phyloP scores from a whole-genome alignment of 2,797 vertebrate species.

The Masticophis lateralis region DNA sequence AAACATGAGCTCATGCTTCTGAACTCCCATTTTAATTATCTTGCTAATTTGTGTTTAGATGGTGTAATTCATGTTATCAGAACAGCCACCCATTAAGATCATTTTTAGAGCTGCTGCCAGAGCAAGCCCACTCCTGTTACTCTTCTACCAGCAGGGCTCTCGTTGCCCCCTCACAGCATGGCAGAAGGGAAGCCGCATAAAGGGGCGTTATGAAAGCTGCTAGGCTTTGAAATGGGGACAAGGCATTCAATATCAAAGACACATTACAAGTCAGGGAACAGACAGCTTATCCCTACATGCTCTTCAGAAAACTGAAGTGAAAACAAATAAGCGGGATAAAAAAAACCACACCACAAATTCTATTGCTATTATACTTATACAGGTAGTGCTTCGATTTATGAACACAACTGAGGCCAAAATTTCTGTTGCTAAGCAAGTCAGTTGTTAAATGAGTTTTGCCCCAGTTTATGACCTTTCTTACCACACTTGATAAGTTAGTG shows the following conservation, averaged over 20 bases:
- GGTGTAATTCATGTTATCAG: not conserved
- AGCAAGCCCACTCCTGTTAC: not conserved
- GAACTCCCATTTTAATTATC: not conserved
- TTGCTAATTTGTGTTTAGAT: not conserved
- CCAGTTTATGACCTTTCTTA: not conserved
- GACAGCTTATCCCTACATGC: not conserved
- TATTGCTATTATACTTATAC: not conserved
- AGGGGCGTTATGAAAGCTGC: not conserved
- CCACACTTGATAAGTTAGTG: not conserved
- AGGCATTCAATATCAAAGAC: not conserved
- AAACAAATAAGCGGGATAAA: not conserved
- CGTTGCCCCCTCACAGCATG: not conserved
- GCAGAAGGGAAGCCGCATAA: not conserved
- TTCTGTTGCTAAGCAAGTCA: not conserved
- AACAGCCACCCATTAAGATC: not conserved
- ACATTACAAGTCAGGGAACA: not conserved
- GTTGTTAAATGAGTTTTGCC: not conserved
- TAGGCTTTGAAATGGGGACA: not conserved
- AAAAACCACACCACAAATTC: not conserved
- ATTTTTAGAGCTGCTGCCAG: not conserved
- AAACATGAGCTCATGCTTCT: conserved; percentile 3
- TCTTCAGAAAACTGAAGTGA: not conserved
- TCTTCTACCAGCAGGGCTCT: not conserved
- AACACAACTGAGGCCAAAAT: not conserved
- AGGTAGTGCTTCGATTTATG: not conserved